Percentiles rank a stretch among this genome's conserved stretches.
phyloP scores from a whole-genome alignment of 2,888 invertebrate species.

The Caenorhabditis becei region DNA sequence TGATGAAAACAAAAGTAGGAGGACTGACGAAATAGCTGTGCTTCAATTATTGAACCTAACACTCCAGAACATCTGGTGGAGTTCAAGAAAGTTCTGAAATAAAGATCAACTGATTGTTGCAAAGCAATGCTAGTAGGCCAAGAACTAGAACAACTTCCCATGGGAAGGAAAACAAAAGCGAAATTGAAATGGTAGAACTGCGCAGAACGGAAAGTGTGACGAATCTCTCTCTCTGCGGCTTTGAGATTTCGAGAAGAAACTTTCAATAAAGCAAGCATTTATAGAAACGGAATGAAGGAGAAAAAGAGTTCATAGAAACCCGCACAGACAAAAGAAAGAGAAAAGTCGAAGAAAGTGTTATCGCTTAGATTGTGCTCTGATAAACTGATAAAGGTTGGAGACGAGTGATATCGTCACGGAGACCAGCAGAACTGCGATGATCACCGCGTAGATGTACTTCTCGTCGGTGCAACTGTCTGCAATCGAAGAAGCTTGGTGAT shows the following conservation, averaged over 20 bases:
- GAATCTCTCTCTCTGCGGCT: too few species aligned
- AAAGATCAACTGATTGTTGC: too few species aligned
- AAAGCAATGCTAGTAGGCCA: too few species aligned
- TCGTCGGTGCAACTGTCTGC: constrained; percentile 27
- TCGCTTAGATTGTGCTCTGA: constrained; percentile 50
- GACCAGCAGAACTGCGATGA: constrained; percentile 35
- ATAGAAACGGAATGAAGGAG: constrained; percentile 21
- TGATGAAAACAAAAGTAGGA: not conserved
- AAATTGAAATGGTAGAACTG: too few species aligned
- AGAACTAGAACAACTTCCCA: too few species aligned
- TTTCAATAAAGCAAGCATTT: not conserved
- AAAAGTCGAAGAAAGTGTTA: constrained; percentile 11
- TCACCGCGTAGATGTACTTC: constrained; percentile 33
- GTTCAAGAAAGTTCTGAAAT: too few species aligned
- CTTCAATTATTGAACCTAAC: not conserved
- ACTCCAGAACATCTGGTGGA: too few species aligned
- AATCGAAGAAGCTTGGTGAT: not conserved
- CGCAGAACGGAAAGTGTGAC: too few species aligned
- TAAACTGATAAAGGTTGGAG: constrained; percentile 54
- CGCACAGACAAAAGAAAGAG: constrained; percentile 26
- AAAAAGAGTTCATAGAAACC: constrained; percentile 48
- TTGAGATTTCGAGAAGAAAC: not conserved
- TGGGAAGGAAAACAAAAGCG: too few species aligned
- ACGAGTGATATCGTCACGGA: constrained; percentile 45
- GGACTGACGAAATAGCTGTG: not conserved